Evolutionary conservation across 2,888 invertebrate genomes (phyloP), one percentile per base, ranked within the genome.

Genomic region (Pammene aurita): DNA sequence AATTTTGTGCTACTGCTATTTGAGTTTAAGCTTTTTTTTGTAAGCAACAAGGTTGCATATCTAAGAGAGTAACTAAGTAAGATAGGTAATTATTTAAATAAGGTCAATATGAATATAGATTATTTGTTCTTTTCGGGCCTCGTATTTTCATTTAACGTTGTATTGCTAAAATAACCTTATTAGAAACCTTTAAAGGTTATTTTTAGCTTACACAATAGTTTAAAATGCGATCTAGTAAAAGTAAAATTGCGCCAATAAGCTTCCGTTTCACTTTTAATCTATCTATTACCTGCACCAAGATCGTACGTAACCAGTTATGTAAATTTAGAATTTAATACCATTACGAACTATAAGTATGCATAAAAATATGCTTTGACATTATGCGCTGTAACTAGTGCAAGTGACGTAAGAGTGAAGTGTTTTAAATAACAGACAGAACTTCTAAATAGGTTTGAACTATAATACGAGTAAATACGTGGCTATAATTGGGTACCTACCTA

Each of bases 221-320:
- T 16, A 2, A 50, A 13, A n/a, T 35, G 14, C 9, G 48, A 38
- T 6, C 9, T 52, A 18, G 41, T 46, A 13, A 61, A 35, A 11
- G 46, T 16, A 13, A 34, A 78, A 86, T 87, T 83, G 72, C 18
- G 56, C 64, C 72, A 63, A 67, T 80, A 75, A 72, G 75, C 74
- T 77, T 81, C 82, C 83, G 81, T 81, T 81, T 84, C 83, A 84
- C 78, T 80, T 74, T 81, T 80, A 80, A 81, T 84, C 84, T 88
- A 85, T 88, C 87, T 88, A 86, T 84, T 86, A 82, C 74, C 76
- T 60, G 69, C 72, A 88, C 88, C 87, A 79, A 82, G 86, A 88
- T 88, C 77, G 87, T 88, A 82, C 80, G 80, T 81, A 84, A 79
- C 78, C 72, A 77, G 78, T 80, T 79, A 80, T 79, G 78, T 79